These are phyloP conservation scores for Olivierus martensii DNA, from an alignment of 1,140 invertebrate genomes.

Conservation along the genomic window DNA sequence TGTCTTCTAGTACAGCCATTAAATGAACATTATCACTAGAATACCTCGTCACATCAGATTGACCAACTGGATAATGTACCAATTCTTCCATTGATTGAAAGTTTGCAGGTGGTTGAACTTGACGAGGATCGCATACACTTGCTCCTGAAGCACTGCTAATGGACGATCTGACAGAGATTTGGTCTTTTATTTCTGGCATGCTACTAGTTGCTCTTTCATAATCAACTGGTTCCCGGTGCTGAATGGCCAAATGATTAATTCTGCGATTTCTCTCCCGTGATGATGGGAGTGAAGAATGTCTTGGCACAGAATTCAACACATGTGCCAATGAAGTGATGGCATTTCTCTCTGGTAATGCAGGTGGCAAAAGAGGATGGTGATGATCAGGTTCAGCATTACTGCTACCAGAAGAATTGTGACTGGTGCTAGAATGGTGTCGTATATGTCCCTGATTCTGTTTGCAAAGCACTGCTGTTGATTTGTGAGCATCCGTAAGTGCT, in stretches of 20 bases:
- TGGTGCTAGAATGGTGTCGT: neutral
- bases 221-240: neutral
- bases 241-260: too few relatives aligned
- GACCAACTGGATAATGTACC: neutral
- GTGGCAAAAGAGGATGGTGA: neutral
- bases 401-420: neutral
- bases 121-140: too few relatives aligned
- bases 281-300: too few relatives aligned
- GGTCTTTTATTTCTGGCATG: too few relatives aligned
- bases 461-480: neutral
- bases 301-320: neutral
- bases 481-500: neutral
- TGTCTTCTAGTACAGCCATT: neutral
- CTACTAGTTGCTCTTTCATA: too few relatives aligned
- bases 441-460: neutral
- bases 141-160: too few relatives aligned
- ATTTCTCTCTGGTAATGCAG: neutral
- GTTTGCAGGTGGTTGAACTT: neutral
- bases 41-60: too few relatives aligned
- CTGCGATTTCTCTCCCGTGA: too few relatives aligned
- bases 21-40: neutral
- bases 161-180: too few relatives aligned
- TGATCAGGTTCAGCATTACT: neutral
- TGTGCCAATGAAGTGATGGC: neutral
- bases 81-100: neutral